Conservation (phyloP, 2,797 vertebrate genomes). For the Malacoraja senta region DNA sequence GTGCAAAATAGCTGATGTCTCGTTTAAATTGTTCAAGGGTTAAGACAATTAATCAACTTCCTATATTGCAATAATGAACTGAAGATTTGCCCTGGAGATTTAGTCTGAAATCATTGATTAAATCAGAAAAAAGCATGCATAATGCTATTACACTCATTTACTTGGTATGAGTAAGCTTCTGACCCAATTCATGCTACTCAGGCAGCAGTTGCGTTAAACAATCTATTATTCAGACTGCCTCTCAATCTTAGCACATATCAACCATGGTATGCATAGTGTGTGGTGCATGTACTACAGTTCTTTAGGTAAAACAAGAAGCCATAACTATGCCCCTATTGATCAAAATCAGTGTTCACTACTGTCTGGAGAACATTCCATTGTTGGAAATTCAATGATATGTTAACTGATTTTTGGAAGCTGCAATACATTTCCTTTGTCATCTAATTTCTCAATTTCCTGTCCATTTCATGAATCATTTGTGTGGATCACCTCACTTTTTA, state of each 20-base stretch:
- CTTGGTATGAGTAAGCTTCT: not conserved
- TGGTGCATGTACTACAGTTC: not conserved
- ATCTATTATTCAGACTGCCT: not conserved
- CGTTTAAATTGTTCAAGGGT: not conserved
- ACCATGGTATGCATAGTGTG: not conserved
- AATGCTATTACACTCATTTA: not conserved
- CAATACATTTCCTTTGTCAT: not conserved
- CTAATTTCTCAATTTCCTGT: not conserved
- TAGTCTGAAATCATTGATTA: not conserved
- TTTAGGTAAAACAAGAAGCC: not conserved
- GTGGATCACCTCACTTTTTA: too few species aligned
- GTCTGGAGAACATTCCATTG: not conserved
- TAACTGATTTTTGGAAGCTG: not conserved
- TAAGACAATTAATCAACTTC: not conserved
- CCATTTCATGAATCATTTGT: not conserved
- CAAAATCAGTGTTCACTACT: too few species aligned
- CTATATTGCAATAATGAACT: not conserved
- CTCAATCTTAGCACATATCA: not conserved
- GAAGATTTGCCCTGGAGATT: not conserved
- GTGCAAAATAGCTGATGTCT: not conserved
- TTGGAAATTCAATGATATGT: slow-evolving; percentile 1
- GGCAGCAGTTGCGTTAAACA: not conserved
- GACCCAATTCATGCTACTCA: not conserved
- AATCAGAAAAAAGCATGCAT: not conserved
- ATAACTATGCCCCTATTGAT: not conserved